These are phyloP conservation scores for Theristicus caerulescens DNA, from an alignment of 2,113 vertebrate genomes.

Conservation along the genomic window DNA sequence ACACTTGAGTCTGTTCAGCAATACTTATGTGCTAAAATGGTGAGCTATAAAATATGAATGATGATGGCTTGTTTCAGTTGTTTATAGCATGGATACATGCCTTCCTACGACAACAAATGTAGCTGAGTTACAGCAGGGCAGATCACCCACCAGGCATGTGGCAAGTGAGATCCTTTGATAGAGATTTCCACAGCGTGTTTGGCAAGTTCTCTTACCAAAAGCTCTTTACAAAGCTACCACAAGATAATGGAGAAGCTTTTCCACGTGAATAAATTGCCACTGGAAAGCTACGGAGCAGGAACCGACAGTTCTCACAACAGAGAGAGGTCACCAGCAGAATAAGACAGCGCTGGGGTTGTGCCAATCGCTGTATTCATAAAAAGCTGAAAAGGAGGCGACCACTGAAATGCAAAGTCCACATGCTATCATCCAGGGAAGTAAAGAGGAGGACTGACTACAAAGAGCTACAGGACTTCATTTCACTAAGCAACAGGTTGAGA, in stretches of 20 bases:
- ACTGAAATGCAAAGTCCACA: rapidly evolving
- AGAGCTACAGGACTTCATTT: background rate
- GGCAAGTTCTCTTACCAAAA: background rate
- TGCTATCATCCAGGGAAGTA: background rate
- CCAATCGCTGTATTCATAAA: no score
- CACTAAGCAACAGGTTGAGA: background rate
- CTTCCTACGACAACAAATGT: rapidly evolving
- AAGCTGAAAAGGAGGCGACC: background rate
- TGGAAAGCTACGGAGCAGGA: background rate
- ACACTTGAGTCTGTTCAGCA: background rate
- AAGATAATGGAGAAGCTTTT: background rate
- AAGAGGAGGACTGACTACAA: background rate
- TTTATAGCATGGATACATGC: background rate
- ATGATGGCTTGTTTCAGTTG: background rate
- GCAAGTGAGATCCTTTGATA: background rate
- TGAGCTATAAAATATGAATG: background rate
- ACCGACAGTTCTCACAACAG: background rate
- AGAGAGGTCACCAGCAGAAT: background rate
- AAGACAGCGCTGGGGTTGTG: background rate
- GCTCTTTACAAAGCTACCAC: background rate
- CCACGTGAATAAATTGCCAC: background rate
- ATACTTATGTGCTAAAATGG: background rate
- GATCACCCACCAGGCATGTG: background rate
- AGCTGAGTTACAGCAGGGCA: background rate
- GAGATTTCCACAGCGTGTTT: background rate